Base-by-base conservation (phyloP, 2,888 invertebrate genomes). In the Taenaris catops region DNA sequence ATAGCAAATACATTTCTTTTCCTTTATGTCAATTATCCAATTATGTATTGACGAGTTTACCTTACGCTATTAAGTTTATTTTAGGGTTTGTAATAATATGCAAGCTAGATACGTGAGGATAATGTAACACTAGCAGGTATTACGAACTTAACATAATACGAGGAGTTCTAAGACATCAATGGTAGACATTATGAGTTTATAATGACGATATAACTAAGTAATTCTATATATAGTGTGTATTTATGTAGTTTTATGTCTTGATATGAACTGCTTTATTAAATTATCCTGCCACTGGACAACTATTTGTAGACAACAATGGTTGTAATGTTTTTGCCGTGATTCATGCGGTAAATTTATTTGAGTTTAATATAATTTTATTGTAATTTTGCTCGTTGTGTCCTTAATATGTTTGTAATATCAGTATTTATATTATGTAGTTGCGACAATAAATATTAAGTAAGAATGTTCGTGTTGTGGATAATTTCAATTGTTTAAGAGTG, bases 281-380 rank as follows among this genome's bases (percentile, higher is more conserved):
- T 48, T 46, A 43, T 45, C 44, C 44, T 47, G 40, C 49, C 47
- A 49, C 41, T 47, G 38, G 34, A 44, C 37, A 47, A 47, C 48
- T 54, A 52, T 53, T 55, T 48, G 45, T 46, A 44, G 35, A 40
- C 43, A 27, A 31, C 44, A 50, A 44, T 49, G 45, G 37, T 46
- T 48, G 46, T 46, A 48, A 47, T 38, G 37, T 40, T 41, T 43
- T 28, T 33, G 25, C 35, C 38, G 48, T 51, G 53, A 53, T 44
- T 54, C 54, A 54, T 48, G 31, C 33, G 8, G 26, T 23, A 29
- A 34, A 41, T 46, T 49, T 37, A 52, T 49, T 41, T 48, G 35
- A 28, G 31, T 46, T 32, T 38, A 34, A 34, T 41, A 25, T 35
- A 40, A 41, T 35, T 42, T 41, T 44, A 34, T 46, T 28, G 46